These are phyloP conservation scores for Serrognathus titanus DNA, from an alignment of 2,888 invertebrate species.

Conservation along the genomic window DNA sequence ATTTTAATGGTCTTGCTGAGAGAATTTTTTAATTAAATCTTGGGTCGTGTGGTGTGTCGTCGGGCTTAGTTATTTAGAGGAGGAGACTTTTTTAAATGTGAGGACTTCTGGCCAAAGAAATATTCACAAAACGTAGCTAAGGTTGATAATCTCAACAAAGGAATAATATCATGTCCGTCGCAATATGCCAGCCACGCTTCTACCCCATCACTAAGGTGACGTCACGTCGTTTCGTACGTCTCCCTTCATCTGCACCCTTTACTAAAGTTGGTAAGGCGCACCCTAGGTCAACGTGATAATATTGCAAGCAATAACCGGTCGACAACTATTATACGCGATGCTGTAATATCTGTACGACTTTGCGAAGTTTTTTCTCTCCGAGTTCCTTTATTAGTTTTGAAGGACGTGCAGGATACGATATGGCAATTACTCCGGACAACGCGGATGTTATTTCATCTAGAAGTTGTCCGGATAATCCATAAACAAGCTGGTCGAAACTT, in stretches of 20 bases:
- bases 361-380: conserved; percentile 29
- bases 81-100: too few species aligned
- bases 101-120: too few species aligned
- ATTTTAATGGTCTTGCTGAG: too few species aligned
- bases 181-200: conserved; percentile 21
- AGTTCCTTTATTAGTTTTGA: conserved; percentile 34
- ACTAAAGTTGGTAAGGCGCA: conserved; percentile 10
- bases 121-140: background rate
- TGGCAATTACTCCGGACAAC: conserved; percentile 16
- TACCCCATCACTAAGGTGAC: conserved; percentile 8
- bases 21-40: too few species aligned
- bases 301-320: conserved; percentile 26
- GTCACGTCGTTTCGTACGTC: conserved; percentile 3
- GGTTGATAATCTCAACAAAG: conserved; percentile 27
- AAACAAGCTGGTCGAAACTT: conserved; percentile 7
- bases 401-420: conserved; percentile 29
- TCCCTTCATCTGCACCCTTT: background rate
- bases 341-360: conserved; percentile 33
- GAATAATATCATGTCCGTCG: conserved; percentile 27
- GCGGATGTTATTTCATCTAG: conserved; percentile 20
- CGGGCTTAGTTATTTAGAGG: too few species aligned
- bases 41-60: too few species aligned
- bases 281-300: conserved; percentile 4
- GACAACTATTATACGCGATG: conserved; percentile 31
- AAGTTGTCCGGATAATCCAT: conserved; percentile 17